Conservation (phyloP, 2,113 vertebrate genomes). For the Macquaria ambigua region DNA sequence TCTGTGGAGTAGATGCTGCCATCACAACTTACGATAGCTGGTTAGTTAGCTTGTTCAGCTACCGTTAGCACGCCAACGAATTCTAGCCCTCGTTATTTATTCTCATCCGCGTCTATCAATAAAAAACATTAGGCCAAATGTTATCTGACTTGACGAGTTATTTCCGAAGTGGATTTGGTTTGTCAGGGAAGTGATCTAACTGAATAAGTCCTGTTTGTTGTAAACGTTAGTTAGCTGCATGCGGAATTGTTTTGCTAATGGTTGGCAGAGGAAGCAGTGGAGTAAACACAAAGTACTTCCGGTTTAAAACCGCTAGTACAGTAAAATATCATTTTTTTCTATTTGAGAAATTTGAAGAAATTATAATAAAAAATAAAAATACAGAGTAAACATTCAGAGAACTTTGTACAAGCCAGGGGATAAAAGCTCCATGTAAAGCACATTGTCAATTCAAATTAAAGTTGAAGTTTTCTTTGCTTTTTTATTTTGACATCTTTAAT, state of each 20-base stretch:
- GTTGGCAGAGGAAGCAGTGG: neutral
- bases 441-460: no score
- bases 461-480: neutral
- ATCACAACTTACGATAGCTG: slow-evolving; percentile 43
- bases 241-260: neutral
- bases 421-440: no score
- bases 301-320: neutral
- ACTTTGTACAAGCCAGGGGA: no score
- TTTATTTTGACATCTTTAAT: neutral
- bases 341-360: neutral
- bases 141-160: rapidly evolving
- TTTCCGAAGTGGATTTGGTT: rapidly evolving
- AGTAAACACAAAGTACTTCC: slow-evolving; percentile 15
- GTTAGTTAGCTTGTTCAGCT: slow-evolving; percentile 11
- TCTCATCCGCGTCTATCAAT: neutral
- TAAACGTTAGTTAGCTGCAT: neutral
- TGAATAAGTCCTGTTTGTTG: neutral
- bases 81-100: neutral
- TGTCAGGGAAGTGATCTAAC: rapidly evolving
- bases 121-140: neutral
- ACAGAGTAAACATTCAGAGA: no score
- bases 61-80: neutral
- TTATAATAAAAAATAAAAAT: no score
- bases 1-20: slow-evolving; percentile 50
- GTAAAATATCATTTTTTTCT: neutral